Percentiles rank a stretch among this genome's conserved stretches.
These are phyloP conservation scores for Tanytarsus gracilentus DNA, from an alignment of 2,888 invertebrate genomes.

Conservation along the genomic window DNA sequence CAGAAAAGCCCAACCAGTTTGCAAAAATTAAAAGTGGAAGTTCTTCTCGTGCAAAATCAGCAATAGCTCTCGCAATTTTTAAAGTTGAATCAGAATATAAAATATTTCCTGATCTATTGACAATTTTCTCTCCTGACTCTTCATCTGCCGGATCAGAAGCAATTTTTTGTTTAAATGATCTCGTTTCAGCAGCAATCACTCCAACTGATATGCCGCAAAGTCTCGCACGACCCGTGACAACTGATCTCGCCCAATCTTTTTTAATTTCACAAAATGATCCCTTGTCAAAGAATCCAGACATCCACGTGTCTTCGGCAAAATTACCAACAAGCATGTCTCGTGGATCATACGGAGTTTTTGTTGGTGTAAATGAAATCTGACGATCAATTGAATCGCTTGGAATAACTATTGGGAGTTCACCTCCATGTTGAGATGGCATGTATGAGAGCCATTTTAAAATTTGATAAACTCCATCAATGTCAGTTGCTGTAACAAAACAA, in stretches of 20 bases:
- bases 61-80: constrained; percentile 96
- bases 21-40: constrained; percentile 95
- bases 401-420: constrained; percentile 57
- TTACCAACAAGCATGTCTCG: constrained; percentile 72
- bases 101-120: constrained; percentile 87
- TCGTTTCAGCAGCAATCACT: constrained; percentile 92
- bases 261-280: constrained; percentile 90
- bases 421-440: constrained; percentile 64
- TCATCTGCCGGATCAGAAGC: constrained; percentile 98
- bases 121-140: constrained; percentile 92
- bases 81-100: constrained; percentile 99
- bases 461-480: constrained; percentile 82
- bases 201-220: constrained; percentile 96
- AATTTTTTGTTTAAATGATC: constrained; percentile 86
- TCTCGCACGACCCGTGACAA: constrained; percentile 79
- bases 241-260: constrained; percentile 96
- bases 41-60: constrained; percentile 90
- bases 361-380: constrained; percentile 76
- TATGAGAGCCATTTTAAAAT: constrained; percentile 89
- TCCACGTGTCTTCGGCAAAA: constrained; percentile 56
- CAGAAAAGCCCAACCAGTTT: constrained; percentile 99
- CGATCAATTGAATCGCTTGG: constrained; percentile 73
- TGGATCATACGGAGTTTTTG: constrained; percentile 90
- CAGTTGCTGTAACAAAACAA: too few relatives aligned
- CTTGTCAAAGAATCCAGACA: constrained; percentile 87